Evolutionary conservation across 1,140 invertebrate species (phyloP).

Genomic region (Scaptomyza pallida): DNA sequence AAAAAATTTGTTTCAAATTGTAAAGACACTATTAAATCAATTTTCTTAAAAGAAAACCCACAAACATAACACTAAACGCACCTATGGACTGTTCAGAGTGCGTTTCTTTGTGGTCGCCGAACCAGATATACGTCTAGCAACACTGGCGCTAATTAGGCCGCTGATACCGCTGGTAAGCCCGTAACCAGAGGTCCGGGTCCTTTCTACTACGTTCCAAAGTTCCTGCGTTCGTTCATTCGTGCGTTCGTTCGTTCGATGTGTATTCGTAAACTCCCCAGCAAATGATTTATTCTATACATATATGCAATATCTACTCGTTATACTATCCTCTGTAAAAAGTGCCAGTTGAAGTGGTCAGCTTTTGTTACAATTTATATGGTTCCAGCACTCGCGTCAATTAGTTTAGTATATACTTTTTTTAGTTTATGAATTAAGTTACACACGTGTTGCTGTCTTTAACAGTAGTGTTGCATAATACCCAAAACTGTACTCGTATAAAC

Average conservation of each 20-base stretch:
- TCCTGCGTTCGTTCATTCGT: constrained; percentile 41
- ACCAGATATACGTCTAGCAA: constrained; percentile 78
- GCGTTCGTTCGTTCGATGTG: constrained; percentile 56
- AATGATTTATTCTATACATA: constrained; percentile 24
- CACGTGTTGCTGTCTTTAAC: constrained; percentile 53
- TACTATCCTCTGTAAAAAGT: constrained; percentile 65
- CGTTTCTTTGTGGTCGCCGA: constrained; percentile 82
- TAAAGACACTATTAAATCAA: constrained; percentile 51
- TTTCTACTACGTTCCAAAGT: constrained; percentile 37
- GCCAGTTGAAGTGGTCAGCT: constrained; percentile 52
- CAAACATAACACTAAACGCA: constrained; percentile 64
- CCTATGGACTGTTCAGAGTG: constrained; percentile 77
- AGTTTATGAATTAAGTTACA: constrained; percentile 36
- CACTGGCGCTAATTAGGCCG: constrained; percentile 78
- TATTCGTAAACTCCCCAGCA: constrained; percentile 49
- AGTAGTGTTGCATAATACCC: constrained; percentile 57
- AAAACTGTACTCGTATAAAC: constrained; percentile 30
- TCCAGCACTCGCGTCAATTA: constrained; percentile 58
- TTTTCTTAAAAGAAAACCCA: constrained; percentile 78
- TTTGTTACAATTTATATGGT: constrained; percentile 41
- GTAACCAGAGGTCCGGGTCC: constrained; percentile 43
- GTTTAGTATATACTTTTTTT: no score
- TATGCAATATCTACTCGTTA: constrained; percentile 5
- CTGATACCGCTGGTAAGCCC: constrained; percentile 82
- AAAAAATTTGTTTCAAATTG: constrained; percentile 35